These are phyloP conservation scores for Mythimna loreyi DNA, from an alignment of 2,888 invertebrate species.

Conservation along the genomic window DNA sequence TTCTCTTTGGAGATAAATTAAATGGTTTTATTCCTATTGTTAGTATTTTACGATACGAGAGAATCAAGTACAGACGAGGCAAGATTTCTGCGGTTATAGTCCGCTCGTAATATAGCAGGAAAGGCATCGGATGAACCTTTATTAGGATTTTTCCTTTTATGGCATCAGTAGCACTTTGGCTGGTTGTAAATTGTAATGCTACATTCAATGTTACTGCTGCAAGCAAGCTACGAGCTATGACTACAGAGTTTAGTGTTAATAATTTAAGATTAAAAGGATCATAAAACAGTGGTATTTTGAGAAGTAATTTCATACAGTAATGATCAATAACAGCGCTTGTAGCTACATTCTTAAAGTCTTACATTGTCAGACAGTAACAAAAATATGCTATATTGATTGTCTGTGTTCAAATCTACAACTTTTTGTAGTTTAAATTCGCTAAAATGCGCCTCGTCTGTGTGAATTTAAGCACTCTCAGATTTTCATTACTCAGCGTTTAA, in stretches of 20 bases:
- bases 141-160: slow-evolving; percentile 55
- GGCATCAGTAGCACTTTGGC: slow-evolving; percentile 35
- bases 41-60: slow-evolving; percentile 73
- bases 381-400: neutral
- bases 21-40: slow-evolving; percentile 75
- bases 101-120: slow-evolving; percentile 42
- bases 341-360: neutral
- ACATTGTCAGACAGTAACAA: slow-evolving; percentile 5
- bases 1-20: slow-evolving; percentile 71
- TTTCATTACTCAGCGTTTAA: slow-evolving; percentile 57
- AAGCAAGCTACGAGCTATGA: slow-evolving; percentile 1
- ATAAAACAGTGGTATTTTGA: slow-evolving; percentile 1
- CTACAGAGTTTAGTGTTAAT: slow-evolving; percentile 8
- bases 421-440: slow-evolving; percentile 7
- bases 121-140: slow-evolving; percentile 34
- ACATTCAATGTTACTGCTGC: slow-evolving; percentile 20
- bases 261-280: neutral
- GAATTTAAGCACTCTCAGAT: slow-evolving; percentile 16
- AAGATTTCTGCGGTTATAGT: slow-evolving; percentile 51
- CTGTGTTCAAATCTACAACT: neutral
- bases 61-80: slow-evolving; percentile 50
- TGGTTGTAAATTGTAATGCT: slow-evolving; percentile 36
- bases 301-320: neutral
- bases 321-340: no score
- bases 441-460: slow-evolving; percentile 1